phyloP scores from a whole-genome alignment of 2,888 invertebrate species.

The Embidobia sp. region DNA sequence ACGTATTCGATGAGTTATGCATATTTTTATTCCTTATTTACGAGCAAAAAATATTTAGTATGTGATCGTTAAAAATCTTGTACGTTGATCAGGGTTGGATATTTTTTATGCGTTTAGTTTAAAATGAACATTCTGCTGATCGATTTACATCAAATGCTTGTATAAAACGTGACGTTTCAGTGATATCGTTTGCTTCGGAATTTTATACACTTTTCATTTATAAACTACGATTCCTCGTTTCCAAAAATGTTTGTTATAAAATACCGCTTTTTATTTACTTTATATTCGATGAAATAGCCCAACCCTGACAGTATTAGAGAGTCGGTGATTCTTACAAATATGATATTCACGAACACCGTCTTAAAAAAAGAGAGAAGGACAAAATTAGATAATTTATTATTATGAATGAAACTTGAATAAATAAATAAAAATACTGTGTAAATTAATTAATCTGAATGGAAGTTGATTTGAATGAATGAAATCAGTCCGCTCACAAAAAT shows the following conservation, averaged over 20 bases:
- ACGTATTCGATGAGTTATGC: slow-evolving; percentile 26
- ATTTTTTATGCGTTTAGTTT: slow-evolving; percentile 17
- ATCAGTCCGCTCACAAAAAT: too few relatives aligned
- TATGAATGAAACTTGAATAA: too few relatives aligned
- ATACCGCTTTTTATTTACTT: slow-evolving; percentile 22
- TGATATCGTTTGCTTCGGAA: slow-evolving; percentile 9
- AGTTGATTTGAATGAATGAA: too few relatives aligned
- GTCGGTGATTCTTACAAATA: slow-evolving; percentile 27
- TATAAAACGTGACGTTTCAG: slow-evolving; percentile 30
- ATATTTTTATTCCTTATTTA: slow-evolving; percentile 6
- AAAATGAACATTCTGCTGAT: slow-evolving; percentile 24
- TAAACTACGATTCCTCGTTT: slow-evolving; percentile 30
- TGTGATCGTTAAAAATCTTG: slow-evolving; percentile 41
- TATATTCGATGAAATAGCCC: slow-evolving; percentile 29
- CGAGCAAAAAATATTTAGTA: slow-evolving; percentile 25
- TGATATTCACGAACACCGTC: slow-evolving; percentile 5
- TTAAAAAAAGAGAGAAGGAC: not conserved
- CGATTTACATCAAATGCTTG: slow-evolving; percentile 29
- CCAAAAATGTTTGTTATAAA: slow-evolving; percentile 34
- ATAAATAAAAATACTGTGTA: too few relatives aligned
- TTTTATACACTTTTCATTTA: slow-evolving; percentile 6
- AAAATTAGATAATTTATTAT: slow-evolving; percentile 26
- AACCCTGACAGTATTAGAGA: slow-evolving; percentile 43
- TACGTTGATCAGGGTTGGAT: slow-evolving; percentile 54
- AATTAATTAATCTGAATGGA: too few relatives aligned